A percentile compares a stretch with the other conserved stretches of the same genome.
phyloP scores from a whole-genome alignment of 2,888 invertebrate genomes.

The Leucozona laternaria region DNA sequence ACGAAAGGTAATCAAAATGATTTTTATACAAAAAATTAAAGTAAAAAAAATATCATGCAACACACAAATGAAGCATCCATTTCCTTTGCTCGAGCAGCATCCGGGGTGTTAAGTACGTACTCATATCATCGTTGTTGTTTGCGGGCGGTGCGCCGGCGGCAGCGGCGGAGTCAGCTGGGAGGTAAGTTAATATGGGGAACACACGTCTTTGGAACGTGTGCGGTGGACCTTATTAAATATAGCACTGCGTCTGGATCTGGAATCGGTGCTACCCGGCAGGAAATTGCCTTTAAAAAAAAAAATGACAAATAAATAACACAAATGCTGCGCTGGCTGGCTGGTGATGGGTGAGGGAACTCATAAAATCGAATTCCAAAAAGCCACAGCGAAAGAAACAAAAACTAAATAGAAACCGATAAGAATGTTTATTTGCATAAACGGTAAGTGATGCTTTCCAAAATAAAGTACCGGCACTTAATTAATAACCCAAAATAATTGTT shows the following conservation, averaged over 20 bases:
- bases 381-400: conserved; percentile 33
- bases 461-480: conserved; percentile 65
- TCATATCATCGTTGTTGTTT: conserved; percentile 30
- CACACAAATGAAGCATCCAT: conserved; percentile 67
- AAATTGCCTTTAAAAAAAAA: conserved; percentile 61
- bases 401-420: conserved; percentile 34
- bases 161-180: neutral
- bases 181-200: conserved; percentile 28
- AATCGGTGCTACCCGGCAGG: conserved; percentile 60
- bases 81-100: conserved; percentile 69
- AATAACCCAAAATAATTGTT: conserved; percentile 59
- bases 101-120: conserved; percentile 71
- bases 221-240: conserved; percentile 68
- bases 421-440: conserved; percentile 68
- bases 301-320: conserved; percentile 64
- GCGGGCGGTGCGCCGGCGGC: neutral
- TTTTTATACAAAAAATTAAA: conserved; percentile 49
- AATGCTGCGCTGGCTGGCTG: neutral
- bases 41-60: conserved; percentile 26
- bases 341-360: conserved; percentile 54
- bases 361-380: conserved; percentile 55
- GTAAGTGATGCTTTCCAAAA: conserved; percentile 67
- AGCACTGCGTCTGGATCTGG: conserved; percentile 57
- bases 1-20: conserved; percentile 63
- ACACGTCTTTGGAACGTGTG: conserved; percentile 55